phyloP scores from a whole-genome alignment of 2,888 invertebrate genomes.

The Liopterus haemorrhoidalis region DNA sequence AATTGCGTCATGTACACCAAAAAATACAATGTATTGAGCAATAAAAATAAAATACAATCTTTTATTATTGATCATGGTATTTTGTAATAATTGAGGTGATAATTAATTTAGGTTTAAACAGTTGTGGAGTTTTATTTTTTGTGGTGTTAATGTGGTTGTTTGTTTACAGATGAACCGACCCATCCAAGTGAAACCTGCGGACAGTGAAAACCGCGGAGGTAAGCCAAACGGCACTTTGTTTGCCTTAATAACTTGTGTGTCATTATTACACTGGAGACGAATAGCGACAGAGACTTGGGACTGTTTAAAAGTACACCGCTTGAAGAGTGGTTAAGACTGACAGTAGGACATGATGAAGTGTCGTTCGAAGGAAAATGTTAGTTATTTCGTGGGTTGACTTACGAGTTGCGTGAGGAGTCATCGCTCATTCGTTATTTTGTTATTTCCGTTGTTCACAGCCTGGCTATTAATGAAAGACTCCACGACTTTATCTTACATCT shows the following conservation, averaged over 20 bases:
- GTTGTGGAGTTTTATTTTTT: conserved; percentile 13
- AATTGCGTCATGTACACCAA: too few relatives aligned
- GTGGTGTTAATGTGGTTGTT: conserved; percentile 38
- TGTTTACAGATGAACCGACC: conserved; percentile 98
- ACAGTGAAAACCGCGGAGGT: conserved; percentile 98
- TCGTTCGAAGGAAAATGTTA: not conserved
- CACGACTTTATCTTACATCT: conserved; percentile 11
- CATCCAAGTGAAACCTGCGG: conserved; percentile 99
- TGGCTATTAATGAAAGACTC: conserved; percentile 5
- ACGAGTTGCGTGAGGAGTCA: conserved; percentile 8
- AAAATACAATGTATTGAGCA: too few relatives aligned
- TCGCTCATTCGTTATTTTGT: conserved; percentile 5
- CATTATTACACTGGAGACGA: too few relatives aligned
- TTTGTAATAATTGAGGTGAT: conserved; percentile 18
- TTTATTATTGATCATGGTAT: conserved; percentile 18
- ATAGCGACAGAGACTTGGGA: too few relatives aligned
- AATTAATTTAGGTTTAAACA: conserved; percentile 15
- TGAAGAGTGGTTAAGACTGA: too few relatives aligned
- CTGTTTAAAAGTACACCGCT: too few relatives aligned
- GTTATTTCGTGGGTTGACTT: not conserved
- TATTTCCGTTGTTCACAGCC: conserved; percentile 14
- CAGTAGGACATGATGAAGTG: too few relatives aligned
- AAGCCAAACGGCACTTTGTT: too few relatives aligned
- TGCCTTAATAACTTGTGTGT: too few relatives aligned
- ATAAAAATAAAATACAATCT: too few relatives aligned